phyloP scores from a whole-genome alignment of 2,888 invertebrate genomes.

The Norana najaformis region DNA sequence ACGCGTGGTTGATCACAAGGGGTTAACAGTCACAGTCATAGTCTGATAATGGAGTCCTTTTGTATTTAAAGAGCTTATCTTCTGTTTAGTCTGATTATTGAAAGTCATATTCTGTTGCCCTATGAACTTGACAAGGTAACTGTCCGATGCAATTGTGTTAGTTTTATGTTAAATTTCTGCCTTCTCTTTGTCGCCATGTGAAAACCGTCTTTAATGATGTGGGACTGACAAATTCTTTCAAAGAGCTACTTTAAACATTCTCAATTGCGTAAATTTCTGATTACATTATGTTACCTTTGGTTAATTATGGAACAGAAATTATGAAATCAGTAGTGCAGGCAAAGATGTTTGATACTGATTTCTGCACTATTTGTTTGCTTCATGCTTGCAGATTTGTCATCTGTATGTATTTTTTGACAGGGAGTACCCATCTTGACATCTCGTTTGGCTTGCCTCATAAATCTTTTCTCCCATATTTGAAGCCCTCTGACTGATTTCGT shows the following conservation, averaged over 20 bases:
- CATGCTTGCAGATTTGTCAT: not conserved
- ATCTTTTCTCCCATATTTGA: not conserved
- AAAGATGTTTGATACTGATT: not conserved
- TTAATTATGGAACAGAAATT: not conserved
- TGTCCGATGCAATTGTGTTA: not conserved
- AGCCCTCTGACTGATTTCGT: not conserved
- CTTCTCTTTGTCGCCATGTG: not conserved
- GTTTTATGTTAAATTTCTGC: not conserved
- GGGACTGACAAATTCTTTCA: not conserved
- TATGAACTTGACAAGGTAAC: too few relatives aligned
- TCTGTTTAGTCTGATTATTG: not conserved
- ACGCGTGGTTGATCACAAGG: too few relatives aligned
- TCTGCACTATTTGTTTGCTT: not conserved
- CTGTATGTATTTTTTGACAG: not conserved
- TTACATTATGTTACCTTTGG: not conserved
- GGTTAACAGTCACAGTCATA: not conserved
- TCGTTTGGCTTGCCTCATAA: not conserved
- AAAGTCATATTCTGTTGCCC: not conserved
- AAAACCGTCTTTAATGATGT: not conserved
- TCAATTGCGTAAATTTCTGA: not conserved
- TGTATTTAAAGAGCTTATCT: not conserved
- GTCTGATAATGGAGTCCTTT: too few relatives aligned
- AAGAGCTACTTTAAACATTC: not conserved
- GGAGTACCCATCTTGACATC: not conserved
- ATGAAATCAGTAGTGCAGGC: not conserved